Conservation (phyloP, 2,888 invertebrate genomes). For the Ormyrus labotus region DNA sequence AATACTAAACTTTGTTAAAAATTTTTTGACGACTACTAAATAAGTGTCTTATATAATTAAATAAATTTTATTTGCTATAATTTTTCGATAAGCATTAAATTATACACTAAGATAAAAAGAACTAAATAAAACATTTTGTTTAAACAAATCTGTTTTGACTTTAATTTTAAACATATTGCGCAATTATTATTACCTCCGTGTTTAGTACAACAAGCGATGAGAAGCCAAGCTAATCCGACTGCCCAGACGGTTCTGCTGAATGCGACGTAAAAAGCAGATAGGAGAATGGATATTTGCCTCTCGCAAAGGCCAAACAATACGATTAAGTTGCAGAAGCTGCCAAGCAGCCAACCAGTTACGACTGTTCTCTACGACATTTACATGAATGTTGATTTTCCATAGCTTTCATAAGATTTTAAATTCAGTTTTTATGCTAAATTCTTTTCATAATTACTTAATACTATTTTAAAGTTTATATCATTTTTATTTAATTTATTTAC, state of each 20-base stretch:
- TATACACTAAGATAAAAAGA: no score
- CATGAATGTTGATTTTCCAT: not conserved
- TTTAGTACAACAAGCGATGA: constrained; percentile 78
- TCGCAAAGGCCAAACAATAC: constrained; percentile 75
- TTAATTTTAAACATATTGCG: not conserved
- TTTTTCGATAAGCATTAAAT: no score
- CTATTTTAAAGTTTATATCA: not conserved
- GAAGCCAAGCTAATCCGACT: constrained; percentile 78
- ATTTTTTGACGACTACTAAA: not conserved
- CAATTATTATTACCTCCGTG: constrained; percentile 73
- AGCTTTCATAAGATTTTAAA: no score
- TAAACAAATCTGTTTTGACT: no score
- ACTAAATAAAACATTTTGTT: no score
- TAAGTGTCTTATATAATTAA: constrained; percentile 10
- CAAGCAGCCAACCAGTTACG: constrained; percentile 71
- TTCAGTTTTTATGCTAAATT: no score
- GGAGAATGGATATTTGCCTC: constrained; percentile 75
- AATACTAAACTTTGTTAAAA: constrained; percentile 29
- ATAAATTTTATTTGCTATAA: not conserved
- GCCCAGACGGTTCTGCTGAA: constrained; percentile 78
- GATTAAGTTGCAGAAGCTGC: constrained; percentile 73
- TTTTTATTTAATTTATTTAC: constrained; percentile 58
- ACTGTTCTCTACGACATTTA: constrained; percentile 66
- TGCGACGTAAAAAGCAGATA: constrained; percentile 77
- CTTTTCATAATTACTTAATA: no score